These are phyloP conservation scores for Rhimphoctona megacephalus DNA, from an alignment of 2,888 invertebrate genomes.

Conservation along the genomic window DNA sequence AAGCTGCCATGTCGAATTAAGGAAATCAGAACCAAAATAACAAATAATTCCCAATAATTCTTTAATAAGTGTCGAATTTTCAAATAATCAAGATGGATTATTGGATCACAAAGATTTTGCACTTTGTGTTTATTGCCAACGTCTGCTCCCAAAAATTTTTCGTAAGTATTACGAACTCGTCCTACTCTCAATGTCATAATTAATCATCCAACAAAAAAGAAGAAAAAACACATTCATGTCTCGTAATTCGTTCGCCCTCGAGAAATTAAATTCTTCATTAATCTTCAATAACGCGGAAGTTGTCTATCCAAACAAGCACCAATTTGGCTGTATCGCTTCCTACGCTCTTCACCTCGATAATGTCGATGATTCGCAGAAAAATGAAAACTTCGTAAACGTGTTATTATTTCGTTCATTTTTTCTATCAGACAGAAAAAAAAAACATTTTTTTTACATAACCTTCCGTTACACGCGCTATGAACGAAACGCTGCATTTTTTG, in stretches of 20 bases:
- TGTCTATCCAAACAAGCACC: not conserved
- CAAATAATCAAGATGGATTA: slow-evolving; percentile 43
- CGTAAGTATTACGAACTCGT: slow-evolving; percentile 70
- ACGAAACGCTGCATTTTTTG: too few species aligned
- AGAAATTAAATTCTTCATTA: not conserved
- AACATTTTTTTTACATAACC: too few species aligned
- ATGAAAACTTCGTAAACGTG: not conserved
- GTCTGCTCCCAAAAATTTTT: slow-evolving; percentile 69
- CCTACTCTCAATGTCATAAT: not conserved
- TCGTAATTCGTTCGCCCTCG: not conserved
- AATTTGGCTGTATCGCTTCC: not conserved
- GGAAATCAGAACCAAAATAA: not conserved
- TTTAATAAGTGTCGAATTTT: not conserved
- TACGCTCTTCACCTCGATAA: not conserved
- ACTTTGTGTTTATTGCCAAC: slow-evolving; percentile 41
- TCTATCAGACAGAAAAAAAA: not conserved
- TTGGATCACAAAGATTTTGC: slow-evolving; percentile 55
- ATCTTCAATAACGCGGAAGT: slow-evolving; percentile 15
- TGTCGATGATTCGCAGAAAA: not conserved
- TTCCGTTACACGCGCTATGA: too few species aligned
- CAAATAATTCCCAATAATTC: not conserved
- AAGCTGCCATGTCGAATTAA: not conserved
- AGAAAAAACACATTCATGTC: not conserved
- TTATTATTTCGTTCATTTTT: not conserved
- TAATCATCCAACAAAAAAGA: not conserved